Evolutionary conservation across 2,888 invertebrate genomes (phyloP).

Genomic region (Pegoplata infirma): DNA sequence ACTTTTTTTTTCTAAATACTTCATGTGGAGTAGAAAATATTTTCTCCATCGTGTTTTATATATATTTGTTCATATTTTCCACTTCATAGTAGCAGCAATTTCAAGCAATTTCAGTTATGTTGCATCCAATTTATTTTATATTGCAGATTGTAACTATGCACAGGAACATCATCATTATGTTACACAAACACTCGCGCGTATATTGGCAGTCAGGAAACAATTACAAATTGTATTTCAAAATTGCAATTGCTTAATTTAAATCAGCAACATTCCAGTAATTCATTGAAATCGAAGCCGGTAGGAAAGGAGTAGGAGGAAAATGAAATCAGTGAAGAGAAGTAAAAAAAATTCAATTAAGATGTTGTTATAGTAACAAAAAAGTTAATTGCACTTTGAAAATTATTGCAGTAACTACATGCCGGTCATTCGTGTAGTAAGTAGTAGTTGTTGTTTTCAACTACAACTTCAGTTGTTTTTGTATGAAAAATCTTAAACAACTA

Average conservation of each 20-base stretch:
- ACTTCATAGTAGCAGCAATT: slow-evolving; percentile 10
- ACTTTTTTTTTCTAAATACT: too few relatives aligned
- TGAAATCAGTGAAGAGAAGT: too few relatives aligned
- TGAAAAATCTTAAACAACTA: too few relatives aligned
- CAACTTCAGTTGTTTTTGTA: too few relatives aligned
- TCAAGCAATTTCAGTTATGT: background rate
- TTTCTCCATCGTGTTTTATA: background rate
- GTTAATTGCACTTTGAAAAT: too few relatives aligned
- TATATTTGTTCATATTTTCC: background rate
- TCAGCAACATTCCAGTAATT: background rate
- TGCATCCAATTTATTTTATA: slow-evolving; percentile 30
- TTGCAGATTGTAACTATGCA: background rate
- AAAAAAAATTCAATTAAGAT: background rate
- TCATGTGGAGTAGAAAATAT: background rate
- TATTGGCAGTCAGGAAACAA: slow-evolving; percentile 51
- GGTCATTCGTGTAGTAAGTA: too few relatives aligned
- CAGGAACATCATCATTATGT: slow-evolving; percentile 49
- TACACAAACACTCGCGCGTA: background rate
- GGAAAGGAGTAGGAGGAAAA: too few relatives aligned
- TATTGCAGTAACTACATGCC: too few relatives aligned
- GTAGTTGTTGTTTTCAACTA: too few relatives aligned
- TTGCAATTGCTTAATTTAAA: slow-evolving; percentile 41
- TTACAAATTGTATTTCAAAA: slow-evolving; percentile 56
- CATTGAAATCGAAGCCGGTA: too few relatives aligned
- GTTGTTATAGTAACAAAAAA: too few relatives aligned